Base-by-base conservation (phyloP, 2,113 vertebrate genomes). In the Lophura nycthemera region DNA sequence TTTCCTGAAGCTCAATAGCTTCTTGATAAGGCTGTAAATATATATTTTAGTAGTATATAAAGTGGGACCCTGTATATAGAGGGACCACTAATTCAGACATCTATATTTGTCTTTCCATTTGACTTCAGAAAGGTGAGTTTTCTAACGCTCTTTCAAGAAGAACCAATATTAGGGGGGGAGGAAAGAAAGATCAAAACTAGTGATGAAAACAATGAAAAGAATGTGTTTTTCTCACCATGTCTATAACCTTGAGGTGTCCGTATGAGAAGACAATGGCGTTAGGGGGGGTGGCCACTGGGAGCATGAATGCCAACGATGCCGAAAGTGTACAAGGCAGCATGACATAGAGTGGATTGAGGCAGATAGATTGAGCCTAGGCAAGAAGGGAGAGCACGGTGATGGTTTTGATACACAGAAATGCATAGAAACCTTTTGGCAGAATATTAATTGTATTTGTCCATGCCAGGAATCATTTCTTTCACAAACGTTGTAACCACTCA, bases 201-300 rank as follows among this genome's bases (percentile, higher is more conserved):
- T 3, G 12, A 47, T 66, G 59, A 42, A 83, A 88, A 79, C 20
- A 80, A 27, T 80, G 67, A 19, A 18, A 70, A 77, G 15, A 70
- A 80, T 9, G 0, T 4, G 8, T 81, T 66, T 59, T 72, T 9
- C 98, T 98, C 92, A 99, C 99, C 99, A 99, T 99, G 56, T 99
- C 99, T 0, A 98, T 30, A 92, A 99, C 99, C 87, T 16, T 98
- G 94, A 99, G 98, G 6, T 98, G 98, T 75, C 99, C 99, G 2
- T 98, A 99, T 10, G 99, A 98, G 98, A 99, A 99, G 93, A 98
- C 98, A 5, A 99, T 99, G 96, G 99, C 99, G 0, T 99, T 99
- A 56, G 99, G 98, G 1, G 99, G 98, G 42, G 99, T 99, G 81
- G 99, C 99, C 78, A 99, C 99, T 0, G 99, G 99, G 12, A 99